Percentiles rank a stretch among this genome's conserved stretches.
phyloP scores from a whole-genome alignment of 1,140 invertebrate species.

The Sycobia sp. region DNA sequence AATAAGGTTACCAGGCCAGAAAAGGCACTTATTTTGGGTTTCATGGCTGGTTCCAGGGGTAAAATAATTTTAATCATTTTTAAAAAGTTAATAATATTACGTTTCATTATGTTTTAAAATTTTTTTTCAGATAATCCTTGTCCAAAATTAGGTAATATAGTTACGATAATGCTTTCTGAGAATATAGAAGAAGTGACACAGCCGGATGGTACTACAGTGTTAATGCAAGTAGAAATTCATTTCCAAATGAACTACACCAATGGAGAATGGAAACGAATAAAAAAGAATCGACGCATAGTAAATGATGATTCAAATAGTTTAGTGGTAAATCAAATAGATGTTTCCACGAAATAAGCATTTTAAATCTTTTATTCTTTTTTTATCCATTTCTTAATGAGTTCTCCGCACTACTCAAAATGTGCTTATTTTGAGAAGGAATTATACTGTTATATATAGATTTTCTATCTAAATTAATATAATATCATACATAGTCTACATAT shows the following conservation, averaged over 20 bases:
- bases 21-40: conserved; percentile 95
- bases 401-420: background rate
- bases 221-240: conserved; percentile 87
- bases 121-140: conserved; percentile 85
- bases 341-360: conserved; percentile 16
- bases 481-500: background rate
- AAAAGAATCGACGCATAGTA: conserved; percentile 76
- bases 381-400: background rate
- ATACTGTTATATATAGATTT: conserved; percentile 22
- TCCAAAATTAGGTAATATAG: conserved; percentile 89
- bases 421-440: conserved; percentile 1
- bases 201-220: conserved; percentile 73
- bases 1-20: conserved; percentile 95
- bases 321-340: conserved; percentile 30
- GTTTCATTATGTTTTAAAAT: background rate
- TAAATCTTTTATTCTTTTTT: conserved; percentile 7
- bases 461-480: conserved; percentile 5
- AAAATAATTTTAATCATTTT: conserved; percentile 37
- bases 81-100: background rate
- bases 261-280: conserved; percentile 91
- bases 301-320: conserved; percentile 56
- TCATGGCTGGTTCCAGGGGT: conserved; percentile 96
- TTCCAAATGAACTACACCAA: conserved; percentile 97
- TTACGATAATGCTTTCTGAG: conserved; percentile 91
- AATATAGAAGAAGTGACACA: conserved; percentile 82